Evolutionary conservation across 2,888 invertebrate genomes (phyloP), one percentile per base, ranked within the genome.

Genomic region (Aphidius colemani): DNA sequence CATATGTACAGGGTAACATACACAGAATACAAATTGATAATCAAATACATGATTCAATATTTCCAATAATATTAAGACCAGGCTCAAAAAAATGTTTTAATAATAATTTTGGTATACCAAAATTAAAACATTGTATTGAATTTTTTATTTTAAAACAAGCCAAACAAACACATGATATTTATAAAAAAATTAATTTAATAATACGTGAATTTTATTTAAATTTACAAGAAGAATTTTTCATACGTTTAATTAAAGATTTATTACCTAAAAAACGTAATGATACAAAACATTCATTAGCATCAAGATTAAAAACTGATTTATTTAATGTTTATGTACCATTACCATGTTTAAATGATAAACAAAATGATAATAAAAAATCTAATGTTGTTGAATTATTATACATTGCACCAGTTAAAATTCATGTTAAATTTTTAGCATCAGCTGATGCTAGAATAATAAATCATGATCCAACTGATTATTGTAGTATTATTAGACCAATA

Each of bases 21-120:
- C 91, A 93, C 74, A 82, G 84, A 68, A 74, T 88, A 66, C 87
- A 94, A 86, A 84, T 94, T 66, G 94, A 94, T 81, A 93, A 93
- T 80, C 91, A 91, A 80, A 77, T 89, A 66, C 84, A 85, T 59
- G 90, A 90, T 74, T 89, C 90, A 10, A 86, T 89, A 48, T 91
- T 89, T 75, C 90, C 90, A 0, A 87, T 88, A 49, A 88, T 90
- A 8, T 73, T 91, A 10, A 85, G 89, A 72, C 88, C 90, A 0
- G 85, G 87, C 1, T 88, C 90, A 1, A 71, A 78, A 59, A 75
- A 76, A 56, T 71, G 70, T 44, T 69, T 77, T 7, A 71, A 72
- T 5, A 78, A 72, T 66, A 67, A 71, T 41, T 67, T 68, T 3
- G 77, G 77, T 30, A 73, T 69, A 64, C 74, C 71, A 39, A 78